phyloP scores from a whole-genome alignment of 2,797 vertebrate genomes.

The Arctocebus calabarensis region DNA sequence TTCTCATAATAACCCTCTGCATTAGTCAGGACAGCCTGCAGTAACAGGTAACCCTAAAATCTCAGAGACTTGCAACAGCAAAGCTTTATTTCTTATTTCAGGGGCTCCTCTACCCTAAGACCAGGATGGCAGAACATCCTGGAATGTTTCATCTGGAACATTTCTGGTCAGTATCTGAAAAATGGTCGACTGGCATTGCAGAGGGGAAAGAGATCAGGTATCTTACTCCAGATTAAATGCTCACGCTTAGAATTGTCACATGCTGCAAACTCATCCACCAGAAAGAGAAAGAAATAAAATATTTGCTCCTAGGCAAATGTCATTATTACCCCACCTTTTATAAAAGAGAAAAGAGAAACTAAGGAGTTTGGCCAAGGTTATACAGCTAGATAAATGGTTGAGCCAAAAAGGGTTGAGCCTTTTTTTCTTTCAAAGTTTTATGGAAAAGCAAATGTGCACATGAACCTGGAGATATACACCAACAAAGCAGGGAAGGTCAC shows the following conservation, averaged over 20 bases:
- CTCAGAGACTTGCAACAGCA: neutral
- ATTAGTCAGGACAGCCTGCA: neutral
- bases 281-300: conserved; percentile 21
- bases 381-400: neutral
- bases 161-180: neutral
- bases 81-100: neutral
- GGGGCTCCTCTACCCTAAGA: neutral
- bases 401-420: neutral
- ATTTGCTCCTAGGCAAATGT: conserved; percentile 20
- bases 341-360: neutral
- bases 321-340: neutral
- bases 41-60: neutral
- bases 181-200: neutral
- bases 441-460: neutral
- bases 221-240: neutral
- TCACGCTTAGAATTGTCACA: neutral
- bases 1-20: neutral
- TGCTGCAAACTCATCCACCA: neutral
- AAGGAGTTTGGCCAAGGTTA: neutral
- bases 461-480: neutral
- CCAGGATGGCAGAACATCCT: neutral
- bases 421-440: neutral
- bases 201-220: neutral
- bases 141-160: neutral
- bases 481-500: neutral